Conservation (phyloP, 2,797 vertebrate species). For the Nyctibius grandis region DNA sequence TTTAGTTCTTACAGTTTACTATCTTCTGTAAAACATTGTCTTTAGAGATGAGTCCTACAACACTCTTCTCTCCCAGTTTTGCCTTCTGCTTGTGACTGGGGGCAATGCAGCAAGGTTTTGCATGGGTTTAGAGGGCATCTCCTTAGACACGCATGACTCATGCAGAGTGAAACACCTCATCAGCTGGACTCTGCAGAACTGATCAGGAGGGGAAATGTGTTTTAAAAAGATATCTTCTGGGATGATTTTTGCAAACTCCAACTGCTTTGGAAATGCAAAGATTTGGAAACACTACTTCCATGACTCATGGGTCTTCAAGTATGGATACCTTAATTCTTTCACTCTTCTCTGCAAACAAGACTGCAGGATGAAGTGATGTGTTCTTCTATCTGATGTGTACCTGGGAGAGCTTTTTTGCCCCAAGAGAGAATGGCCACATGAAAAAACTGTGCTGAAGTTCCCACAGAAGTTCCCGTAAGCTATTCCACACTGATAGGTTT, state of each 20-base stretch:
- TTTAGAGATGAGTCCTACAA: background rate
- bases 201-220: background rate
- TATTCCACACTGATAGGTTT: background rate
- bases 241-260: background rate
- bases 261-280: background rate
- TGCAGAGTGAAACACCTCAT: background rate
- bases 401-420: background rate
- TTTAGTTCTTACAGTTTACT: background rate
- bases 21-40: background rate
- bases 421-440: background rate
- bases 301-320: background rate
- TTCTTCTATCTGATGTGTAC: background rate
- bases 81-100: background rate
- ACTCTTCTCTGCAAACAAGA: background rate
- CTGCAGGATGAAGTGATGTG: background rate
- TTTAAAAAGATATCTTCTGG: background rate
- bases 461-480: background rate
- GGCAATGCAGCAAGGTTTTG: background rate
- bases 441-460: background rate
- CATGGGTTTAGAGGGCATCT: background rate
- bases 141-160: background rate
- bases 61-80: background rate
- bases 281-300: background rate
- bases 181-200: background rate
- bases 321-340: background rate